Percentiles rank a stretch among this genome's conserved stretches.
Conservation (phyloP, 2,888 invertebrate species). For the Apodemia hepburni region DNA sequence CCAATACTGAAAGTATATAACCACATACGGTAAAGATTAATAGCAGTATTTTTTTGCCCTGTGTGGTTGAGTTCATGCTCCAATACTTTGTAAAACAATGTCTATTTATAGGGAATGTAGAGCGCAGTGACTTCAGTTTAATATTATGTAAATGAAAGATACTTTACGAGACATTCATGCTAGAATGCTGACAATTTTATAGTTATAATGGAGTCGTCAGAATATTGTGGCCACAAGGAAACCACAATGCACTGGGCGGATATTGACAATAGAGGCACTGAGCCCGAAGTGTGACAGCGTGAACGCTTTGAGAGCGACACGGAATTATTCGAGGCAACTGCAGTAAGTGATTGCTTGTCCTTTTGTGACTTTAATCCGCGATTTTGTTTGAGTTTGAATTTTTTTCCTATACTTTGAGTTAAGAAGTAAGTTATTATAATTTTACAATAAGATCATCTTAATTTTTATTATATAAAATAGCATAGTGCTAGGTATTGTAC, state of each 20-base stretch:
- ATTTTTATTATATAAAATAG: too few species aligned
- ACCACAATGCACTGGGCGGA: conserved; percentile 25
- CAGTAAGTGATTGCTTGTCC: conserved; percentile 21
- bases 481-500: too few species aligned
- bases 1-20: too few species aligned
- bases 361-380: not conserved
- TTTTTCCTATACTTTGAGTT: too few species aligned
- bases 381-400: too few species aligned
- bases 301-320: conserved; percentile 22
- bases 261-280: conserved; percentile 26
- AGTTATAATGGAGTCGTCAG: not conserved
- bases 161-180: not conserved
- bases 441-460: too few species aligned
- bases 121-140: not conserved
- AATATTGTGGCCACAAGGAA: conserved; percentile 17
- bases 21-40: too few species aligned
- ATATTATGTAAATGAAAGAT: not conserved
- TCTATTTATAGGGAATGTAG: not conserved
- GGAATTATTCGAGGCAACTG: conserved; percentile 29
- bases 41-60: too few species aligned
- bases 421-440: too few species aligned
- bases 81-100: too few species aligned
- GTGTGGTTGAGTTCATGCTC: too few species aligned
- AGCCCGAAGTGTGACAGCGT: conserved; percentile 25
- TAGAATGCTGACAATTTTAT: not conserved